Evolutionary conservation across 1,140 invertebrate genomes (phyloP).

Genomic region (Orius insidiosus): DNA sequence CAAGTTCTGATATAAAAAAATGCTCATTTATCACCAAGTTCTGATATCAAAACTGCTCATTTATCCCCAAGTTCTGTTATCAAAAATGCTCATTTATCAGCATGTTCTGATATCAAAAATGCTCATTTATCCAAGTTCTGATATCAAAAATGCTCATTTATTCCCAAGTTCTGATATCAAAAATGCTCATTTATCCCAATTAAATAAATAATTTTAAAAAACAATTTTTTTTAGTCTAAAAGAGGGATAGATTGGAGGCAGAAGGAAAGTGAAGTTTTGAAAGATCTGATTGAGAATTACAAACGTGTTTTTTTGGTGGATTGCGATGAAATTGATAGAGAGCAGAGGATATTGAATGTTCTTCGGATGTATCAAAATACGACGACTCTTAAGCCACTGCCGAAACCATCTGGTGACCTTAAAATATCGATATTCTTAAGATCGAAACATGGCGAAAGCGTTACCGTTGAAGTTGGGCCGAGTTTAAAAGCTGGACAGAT

Average conservation of each 20-base stretch:
- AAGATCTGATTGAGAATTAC: constrained; percentile 46
- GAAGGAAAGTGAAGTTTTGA: constrained; percentile 44
- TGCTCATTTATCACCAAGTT: too few relatives aligned
- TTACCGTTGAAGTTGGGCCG: constrained; percentile 49
- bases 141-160: too few relatives aligned
- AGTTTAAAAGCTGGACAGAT: constrained; percentile 56
- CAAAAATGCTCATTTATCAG: too few relatives aligned
- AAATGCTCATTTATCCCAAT: too few relatives aligned
- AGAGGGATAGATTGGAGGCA: constrained; percentile 37
- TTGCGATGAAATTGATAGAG: constrained; percentile 38
- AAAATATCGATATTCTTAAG: constrained; percentile 59
- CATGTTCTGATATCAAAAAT: too few relatives aligned
- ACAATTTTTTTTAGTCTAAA: constrained; percentile 23
- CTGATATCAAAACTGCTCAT: too few relatives aligned
- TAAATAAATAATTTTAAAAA: too few relatives aligned
- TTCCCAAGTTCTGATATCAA: too few relatives aligned
- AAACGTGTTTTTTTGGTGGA: constrained; percentile 40
- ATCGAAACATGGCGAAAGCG: constrained; percentile 34
- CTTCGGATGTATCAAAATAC: constrained; percentile 45
- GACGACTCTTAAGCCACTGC: constrained; percentile 29
- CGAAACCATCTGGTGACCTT: constrained; percentile 56
- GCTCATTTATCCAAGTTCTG: too few relatives aligned
- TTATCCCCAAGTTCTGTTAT: too few relatives aligned
- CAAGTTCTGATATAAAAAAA: too few relatives aligned
- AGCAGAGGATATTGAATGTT: constrained; percentile 49